A percentile compares a stretch with the other conserved stretches of the same genome.
phyloP scores from a whole-genome alignment of 2,888 invertebrate genomes.

The Coenonympha arcania region DNA sequence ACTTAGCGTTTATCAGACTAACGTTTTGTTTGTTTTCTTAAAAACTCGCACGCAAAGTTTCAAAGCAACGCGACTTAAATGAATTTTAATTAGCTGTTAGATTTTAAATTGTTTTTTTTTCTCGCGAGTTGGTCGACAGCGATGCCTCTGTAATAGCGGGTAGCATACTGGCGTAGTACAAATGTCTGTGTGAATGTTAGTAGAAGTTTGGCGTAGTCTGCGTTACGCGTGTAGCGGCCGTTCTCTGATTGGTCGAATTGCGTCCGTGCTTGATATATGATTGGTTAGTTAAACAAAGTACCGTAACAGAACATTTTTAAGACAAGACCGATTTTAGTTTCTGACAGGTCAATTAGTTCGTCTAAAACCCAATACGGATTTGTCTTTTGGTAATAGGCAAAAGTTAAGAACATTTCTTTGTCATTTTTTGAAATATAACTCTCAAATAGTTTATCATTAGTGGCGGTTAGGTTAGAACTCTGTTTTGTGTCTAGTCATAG shows the following conservation, averaged over 20 bases:
- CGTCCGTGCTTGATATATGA: conserved; percentile 13
- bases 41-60: not conserved
- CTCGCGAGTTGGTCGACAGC: conserved; percentile 49
- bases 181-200: conserved; percentile 58
- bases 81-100: conserved; percentile 51
- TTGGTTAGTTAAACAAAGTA: not conserved
- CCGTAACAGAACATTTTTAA: no score
- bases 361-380: no score
- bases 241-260: conserved; percentile 26
- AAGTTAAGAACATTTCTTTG: not conserved
- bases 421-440: not conserved
- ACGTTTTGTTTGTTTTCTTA: not conserved
- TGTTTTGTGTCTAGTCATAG: conserved; percentile 40
- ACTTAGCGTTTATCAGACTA: no score
- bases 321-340: no score
- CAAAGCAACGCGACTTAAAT: conserved; percentile 39
- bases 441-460: conserved; percentile 18
- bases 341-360: not conserved
- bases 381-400: not conserved
- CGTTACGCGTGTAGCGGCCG: conserved; percentile 30
- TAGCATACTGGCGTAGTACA: conserved; percentile 71
- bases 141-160: conserved; percentile 48
- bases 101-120: conserved; percentile 37
- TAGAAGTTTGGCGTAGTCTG: conserved; percentile 34
- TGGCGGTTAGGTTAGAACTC: conserved; percentile 10